A percentile compares a stretch with the other conserved stretches of the same genome.
Conservation (phyloP, 2,888 invertebrate genomes). For the Glaucopsyche alexis region DNA sequence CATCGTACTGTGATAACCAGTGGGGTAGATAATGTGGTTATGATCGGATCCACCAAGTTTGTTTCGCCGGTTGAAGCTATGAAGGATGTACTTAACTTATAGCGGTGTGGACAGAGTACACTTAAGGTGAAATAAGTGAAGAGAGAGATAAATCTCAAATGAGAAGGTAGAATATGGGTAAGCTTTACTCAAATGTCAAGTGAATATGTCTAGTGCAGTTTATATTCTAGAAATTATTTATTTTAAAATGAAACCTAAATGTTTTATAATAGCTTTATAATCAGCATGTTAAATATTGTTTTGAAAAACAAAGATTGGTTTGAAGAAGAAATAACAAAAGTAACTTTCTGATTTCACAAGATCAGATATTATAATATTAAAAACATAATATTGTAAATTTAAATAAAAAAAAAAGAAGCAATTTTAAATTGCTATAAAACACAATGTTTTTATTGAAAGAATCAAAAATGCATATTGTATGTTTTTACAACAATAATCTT, state of each 20-base stretch:
- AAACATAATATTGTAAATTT: neutral
- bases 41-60: constrained; percentile 65
- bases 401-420: neutral
- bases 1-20: constrained; percentile 72
- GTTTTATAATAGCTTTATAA: too few relatives aligned
- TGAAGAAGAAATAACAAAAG: too few relatives aligned
- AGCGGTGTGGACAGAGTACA: constrained; percentile 35
- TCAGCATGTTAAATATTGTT: too few relatives aligned
- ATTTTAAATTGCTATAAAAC: neutral
- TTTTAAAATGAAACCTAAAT: too few relatives aligned
- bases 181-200: neutral
- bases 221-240: too few relatives aligned
- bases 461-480: neutral
- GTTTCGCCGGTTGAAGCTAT: constrained; percentile 66
- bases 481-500: too few relatives aligned
- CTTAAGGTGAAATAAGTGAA: neutral
- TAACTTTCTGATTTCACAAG: too few relatives aligned
- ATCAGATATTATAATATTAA: neutral
- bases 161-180: neutral
- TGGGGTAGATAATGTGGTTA: constrained; percentile 65
- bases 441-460: neutral
- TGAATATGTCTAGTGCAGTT: neutral
- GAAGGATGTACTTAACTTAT: constrained; percentile 54
- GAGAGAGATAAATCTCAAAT: neutral
- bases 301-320: too few relatives aligned